Evolutionary conservation across 2,888 invertebrate species (phyloP), one percentile per base, ranked within the genome.

Genomic region (Harpalus rubripes): DNA sequence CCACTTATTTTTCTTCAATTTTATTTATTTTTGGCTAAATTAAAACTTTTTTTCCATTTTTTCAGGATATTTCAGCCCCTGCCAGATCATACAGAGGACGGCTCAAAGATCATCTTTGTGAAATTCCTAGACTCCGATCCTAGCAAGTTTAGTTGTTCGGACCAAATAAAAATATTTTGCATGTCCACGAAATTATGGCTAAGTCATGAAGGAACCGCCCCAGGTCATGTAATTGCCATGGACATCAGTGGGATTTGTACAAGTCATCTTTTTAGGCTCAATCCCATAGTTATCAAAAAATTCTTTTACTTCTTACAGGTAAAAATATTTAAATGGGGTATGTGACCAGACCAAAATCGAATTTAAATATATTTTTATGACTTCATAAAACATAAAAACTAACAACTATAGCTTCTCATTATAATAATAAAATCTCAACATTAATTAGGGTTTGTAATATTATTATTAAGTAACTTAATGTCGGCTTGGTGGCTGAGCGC

Each of bases 261-360:
- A 16, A 93, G 93, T 0, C 96, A 96, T 88, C 90, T 95, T 1
- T 92, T 94, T 4, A 93, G 93, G 87, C 90, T 96, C 0, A 95
- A 93, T 85, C 90, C 95, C 0, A 91, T 94, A 86, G 92, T 93
- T 1, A 90, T 95, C 86, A 95, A 95, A 87, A 95, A 95, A 89
- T 94, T 94, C 87, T 91, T 96, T 5, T 93, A 92, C 87, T 96
- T 93, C 88, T 89, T 96, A 59, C 95, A 95, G 92, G 94, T 94
- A 87, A 22, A 22, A 22, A 2, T 1, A 22, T 22, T 22, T 3
- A 1, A 22, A 22, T 22, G n/a, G n/a, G n/a, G n/a, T n/a, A n/a
- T n/a, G n/a, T n/a, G n/a, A n/a, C n/a, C n/a, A n/a, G n/a, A n/a
- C n/a, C n/a, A n/a, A n/a, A n/a, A n/a, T n/a, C n/a, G n/a, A n/a